These are phyloP conservation scores for Xenopus petersii DNA, from an alignment of 2,797 vertebrate genomes.

Conservation along the genomic window DNA sequence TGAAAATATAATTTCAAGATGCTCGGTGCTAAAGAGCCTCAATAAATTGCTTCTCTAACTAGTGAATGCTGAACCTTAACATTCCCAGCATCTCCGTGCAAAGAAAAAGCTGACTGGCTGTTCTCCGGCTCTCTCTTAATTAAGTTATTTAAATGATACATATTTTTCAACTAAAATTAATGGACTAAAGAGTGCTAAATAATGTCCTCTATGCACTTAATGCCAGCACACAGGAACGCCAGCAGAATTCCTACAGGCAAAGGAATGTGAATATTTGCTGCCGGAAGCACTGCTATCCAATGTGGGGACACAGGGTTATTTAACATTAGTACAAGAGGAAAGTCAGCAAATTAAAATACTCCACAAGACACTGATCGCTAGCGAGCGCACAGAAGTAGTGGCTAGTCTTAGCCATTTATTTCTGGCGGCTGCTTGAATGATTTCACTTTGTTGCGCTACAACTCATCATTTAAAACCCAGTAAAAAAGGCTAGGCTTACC, in stretches of 20 bases:
- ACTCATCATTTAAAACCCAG: no score
- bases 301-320: no score
- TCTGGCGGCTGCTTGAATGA: no score
- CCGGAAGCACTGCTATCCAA: no score
- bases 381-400: no score
- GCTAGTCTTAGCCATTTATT: no score
- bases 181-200: background rate
- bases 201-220: background rate
- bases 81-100: background rate
- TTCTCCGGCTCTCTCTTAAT: background rate
- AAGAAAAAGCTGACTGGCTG: background rate
- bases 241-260: no score
- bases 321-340: slow-evolving; percentile 1
- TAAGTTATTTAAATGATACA: slow-evolving; percentile 15
- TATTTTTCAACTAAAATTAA: slow-evolving; percentile 2
- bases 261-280: no score
- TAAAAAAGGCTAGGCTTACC: no score
- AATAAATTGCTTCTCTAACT: slow-evolving; percentile 1
- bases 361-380: no score
- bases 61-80: background rate
- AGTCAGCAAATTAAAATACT: background rate
- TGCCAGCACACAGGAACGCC: no score
- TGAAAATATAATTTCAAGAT: slow-evolving; percentile 5
- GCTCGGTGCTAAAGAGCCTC: slow-evolving; percentile 2
- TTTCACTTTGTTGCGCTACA: no score